Conservation (phyloP, 1,140 invertebrate species). For the Ctenoplectra terminalis region DNA sequence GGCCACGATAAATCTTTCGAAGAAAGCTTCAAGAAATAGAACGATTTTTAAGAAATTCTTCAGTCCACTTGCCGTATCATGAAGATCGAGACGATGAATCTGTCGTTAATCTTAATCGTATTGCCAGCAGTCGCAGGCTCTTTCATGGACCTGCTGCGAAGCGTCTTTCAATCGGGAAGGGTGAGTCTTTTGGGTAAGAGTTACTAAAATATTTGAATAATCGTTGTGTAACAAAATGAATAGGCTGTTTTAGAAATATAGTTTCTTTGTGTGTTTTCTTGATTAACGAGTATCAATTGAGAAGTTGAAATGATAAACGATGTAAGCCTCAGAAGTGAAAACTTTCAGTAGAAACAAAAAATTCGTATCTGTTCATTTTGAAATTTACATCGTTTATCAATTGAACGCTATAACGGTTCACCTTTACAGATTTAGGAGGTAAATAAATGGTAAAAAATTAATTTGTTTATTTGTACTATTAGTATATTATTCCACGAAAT, state of each 20-base stretch:
- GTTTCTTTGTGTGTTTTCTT: not conserved
- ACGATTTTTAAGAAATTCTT: not conserved
- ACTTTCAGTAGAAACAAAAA: too few species aligned
- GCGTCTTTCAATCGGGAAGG: constrained; percentile 59
- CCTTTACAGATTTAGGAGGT: too few species aligned
- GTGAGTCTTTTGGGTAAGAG: constrained; percentile 51
- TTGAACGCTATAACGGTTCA: too few species aligned
- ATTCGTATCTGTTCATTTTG: too few species aligned
- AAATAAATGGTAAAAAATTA: too few species aligned
- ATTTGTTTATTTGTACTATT: too few species aligned
- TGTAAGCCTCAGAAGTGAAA: too few species aligned
- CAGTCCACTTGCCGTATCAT: not conserved
- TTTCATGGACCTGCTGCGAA: constrained; percentile 55
- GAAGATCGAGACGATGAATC: constrained; percentile 5
- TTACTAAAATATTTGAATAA: not conserved
- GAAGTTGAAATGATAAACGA: too few species aligned
- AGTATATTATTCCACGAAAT: too few species aligned
- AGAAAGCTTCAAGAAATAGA: not conserved
- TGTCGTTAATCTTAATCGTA: constrained; percentile 9
- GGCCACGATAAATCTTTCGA: constrained; percentile 25
- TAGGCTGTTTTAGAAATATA: not conserved
- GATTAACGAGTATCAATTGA: not conserved
- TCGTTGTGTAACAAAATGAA: not conserved
- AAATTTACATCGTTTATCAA: too few species aligned
- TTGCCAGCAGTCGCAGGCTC: not conserved